phyloP scores from a whole-genome alignment of 2,113 vertebrate genomes.

The Megaceryle maxima region DNA sequence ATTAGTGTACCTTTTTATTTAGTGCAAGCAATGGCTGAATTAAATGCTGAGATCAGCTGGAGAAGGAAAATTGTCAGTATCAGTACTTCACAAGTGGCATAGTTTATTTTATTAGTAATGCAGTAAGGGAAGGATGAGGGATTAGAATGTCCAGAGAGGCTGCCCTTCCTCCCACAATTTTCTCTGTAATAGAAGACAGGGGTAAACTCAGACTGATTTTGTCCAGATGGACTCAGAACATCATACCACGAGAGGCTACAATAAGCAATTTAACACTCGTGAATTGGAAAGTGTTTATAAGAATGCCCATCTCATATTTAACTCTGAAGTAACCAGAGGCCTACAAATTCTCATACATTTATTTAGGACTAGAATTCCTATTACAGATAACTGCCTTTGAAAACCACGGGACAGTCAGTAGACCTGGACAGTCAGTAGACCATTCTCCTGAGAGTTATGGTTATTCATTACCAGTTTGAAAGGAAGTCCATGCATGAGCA shows the following conservation, averaged over 20 bases:
- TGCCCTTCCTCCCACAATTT: background rate
- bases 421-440: background rate
- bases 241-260: background rate
- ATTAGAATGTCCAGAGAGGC: background rate
- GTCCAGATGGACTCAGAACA: background rate
- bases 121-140: background rate
- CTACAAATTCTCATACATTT: background rate
- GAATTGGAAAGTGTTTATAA: background rate
- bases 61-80: background rate
- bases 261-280: background rate
- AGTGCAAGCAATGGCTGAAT: background rate
- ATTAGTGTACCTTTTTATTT: background rate
- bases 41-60: background rate
- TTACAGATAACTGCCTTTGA: background rate
- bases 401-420: background rate
- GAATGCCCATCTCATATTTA: background rate
- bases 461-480: background rate
- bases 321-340: background rate
- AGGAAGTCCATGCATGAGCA: background rate
- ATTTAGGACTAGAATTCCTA: background rate
- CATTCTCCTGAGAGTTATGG: rapidly evolving
- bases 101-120: background rate
- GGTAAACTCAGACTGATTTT: background rate
- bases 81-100: background rate
- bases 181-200: background rate